These are phyloP conservation scores for Sussaba pulchella DNA, from an alignment of 2,888 invertebrate genomes.

Conservation along the genomic window DNA sequence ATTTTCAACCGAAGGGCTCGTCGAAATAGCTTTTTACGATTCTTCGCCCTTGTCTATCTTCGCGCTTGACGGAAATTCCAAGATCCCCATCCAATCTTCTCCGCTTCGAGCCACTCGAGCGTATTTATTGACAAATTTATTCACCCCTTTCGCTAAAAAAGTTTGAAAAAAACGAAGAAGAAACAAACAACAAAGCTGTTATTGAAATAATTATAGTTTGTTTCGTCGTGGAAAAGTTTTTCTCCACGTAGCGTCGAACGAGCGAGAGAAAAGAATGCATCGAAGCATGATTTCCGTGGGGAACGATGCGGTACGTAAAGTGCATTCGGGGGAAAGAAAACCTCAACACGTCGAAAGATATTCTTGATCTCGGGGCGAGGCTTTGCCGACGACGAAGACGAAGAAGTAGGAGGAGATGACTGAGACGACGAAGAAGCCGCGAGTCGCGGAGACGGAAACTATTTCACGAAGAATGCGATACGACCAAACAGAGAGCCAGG, in stretches of 20 bases:
- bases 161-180: constrained; percentile 12
- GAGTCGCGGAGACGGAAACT: constrained; percentile 77
- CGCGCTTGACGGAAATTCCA: constrained; percentile 14
- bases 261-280: constrained; percentile 20
- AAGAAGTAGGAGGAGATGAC: constrained; percentile 13
- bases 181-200: not conserved
- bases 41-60: constrained; percentile 65
- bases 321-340: constrained; percentile 53
- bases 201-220: constrained; percentile 37
- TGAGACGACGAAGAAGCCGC: constrained; percentile 47
- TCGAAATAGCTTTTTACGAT: constrained; percentile 66
- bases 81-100: constrained; percentile 26
- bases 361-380: constrained; percentile 76
- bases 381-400: constrained; percentile 42
- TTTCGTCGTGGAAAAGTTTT: constrained; percentile 28
- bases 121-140: constrained; percentile 48
- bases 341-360: constrained; percentile 73
- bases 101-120: not conserved
- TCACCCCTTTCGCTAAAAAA: not conserved
- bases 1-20: constrained; percentile 72
- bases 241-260: not conserved
- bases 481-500: constrained; percentile 78
- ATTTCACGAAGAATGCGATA: constrained; percentile 81
- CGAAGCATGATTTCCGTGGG: constrained; percentile 31
- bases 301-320: constrained; percentile 19